These are phyloP conservation scores for Epicampocera succincta DNA, from an alignment of 2,888 invertebrate genomes.

Conservation along the genomic window DNA sequence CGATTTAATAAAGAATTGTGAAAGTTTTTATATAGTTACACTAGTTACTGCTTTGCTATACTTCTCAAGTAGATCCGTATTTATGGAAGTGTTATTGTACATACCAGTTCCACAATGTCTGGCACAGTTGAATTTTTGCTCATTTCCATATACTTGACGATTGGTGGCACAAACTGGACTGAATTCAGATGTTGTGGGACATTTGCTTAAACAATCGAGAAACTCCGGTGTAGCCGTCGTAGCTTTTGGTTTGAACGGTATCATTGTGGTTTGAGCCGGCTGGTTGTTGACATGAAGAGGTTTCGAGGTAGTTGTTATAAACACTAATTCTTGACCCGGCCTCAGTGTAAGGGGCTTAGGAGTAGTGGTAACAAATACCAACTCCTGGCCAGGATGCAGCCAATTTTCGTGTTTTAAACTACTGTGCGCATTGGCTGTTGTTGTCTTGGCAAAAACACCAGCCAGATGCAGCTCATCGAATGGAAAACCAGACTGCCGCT, in stretches of 20 bases:
- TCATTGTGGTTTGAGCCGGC: conserved; percentile 71
- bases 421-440: conserved; percentile 12
- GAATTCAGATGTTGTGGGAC: conserved; percentile 79
- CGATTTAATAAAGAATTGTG: too few species aligned
- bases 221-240: conserved; percentile 74
- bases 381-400: conserved; percentile 48
- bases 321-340: conserved; percentile 51
- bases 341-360: conserved; percentile 41
- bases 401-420: conserved; percentile 11
- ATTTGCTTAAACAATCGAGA: conserved; percentile 75
- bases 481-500: background rate
- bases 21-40: too few species aligned
- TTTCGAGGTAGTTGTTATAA: conserved; percentile 33
- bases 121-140: conserved; percentile 79
- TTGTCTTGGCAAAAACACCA: background rate
- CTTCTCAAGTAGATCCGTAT: too few species aligned
- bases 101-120: conserved; percentile 79
- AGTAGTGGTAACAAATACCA: conserved; percentile 50
- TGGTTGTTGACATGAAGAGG: conserved; percentile 74
- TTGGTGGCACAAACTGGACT: conserved; percentile 80
- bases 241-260: conserved; percentile 72
- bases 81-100: conserved; percentile 47
- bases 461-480: background rate
- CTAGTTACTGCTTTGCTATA: too few species aligned
- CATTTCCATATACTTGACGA: conserved; percentile 76